Evolutionary conservation across 2,888 invertebrate genomes (phyloP), one percentile per base, ranked within the genome.

Genomic region (Ormyrus nitidulus): DNA sequence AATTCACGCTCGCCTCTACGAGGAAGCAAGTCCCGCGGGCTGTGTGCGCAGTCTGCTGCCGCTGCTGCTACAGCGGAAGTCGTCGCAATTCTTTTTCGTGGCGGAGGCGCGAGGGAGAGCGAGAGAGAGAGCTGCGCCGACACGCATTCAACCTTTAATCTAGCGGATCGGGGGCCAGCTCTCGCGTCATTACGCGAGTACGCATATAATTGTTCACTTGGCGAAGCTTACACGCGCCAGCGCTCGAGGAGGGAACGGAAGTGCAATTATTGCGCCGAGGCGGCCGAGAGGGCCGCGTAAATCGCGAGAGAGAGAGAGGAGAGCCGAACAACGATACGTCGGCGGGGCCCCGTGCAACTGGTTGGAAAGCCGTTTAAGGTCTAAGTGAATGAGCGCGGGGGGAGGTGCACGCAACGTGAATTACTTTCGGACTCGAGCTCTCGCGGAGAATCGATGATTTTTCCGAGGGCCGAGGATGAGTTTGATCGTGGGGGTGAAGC

Each of bases 301-400:
- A 78, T 71, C 72, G 72, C 72, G 72, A 68, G 53, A 54, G 59
- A 65, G 44, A 69, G 62, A 11, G 68, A 34, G 68, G 68, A 34
- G 68, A 62, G 44, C 13, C 7, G 46, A n/a, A 34, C 11, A 34
- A 51, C 10, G 34, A 48, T 34, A 65, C 65, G n/a, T 49, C 6
- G 51, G 53, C 53, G 10, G 34, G 34, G 34, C 34, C 71, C 44
- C 69, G 66, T 66, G 81, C 78, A 81, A 79, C 78, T 81, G 78
- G 75, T 79, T 81, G 81, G 75, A 81, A 81, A 81, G 79, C 44
- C 75, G 81, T 78, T 78, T 81, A 81, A 71, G 75, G 66, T 65
- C 34, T 75, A 71, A 81, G 78, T 71, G 81, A 81, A 81, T 78
- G 75, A 75, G 78, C 78, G 53, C 62, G 75, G 56, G 65, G 19